phyloP scores from a whole-genome alignment of 2,113 vertebrate species.

The Syrrhaptes paradoxus region DNA sequence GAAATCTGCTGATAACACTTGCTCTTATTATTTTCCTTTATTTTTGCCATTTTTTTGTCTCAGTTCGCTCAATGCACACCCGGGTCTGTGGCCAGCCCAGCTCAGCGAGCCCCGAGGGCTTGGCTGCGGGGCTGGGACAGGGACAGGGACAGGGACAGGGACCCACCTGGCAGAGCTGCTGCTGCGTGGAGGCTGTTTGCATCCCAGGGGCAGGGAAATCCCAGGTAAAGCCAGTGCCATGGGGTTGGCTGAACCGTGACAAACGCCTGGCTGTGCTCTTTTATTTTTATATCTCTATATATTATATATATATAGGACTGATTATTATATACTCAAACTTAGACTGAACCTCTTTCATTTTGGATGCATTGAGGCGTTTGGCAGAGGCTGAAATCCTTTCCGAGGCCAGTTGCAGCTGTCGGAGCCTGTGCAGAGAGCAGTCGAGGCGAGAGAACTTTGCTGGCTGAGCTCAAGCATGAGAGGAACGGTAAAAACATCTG shows the following conservation, averaged over 20 bases:
- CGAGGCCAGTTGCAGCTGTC: not conserved
- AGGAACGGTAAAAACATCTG: not conserved
- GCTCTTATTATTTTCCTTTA: not conserved
- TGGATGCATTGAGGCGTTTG: not conserved
- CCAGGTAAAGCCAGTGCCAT: not conserved
- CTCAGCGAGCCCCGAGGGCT: not conserved
- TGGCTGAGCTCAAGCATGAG: not conserved
- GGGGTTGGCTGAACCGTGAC: not conserved
- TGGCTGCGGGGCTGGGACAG: too few relatives aligned
- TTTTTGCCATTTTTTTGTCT: not conserved
- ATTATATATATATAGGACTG: too few relatives aligned
- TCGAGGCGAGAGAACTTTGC: not conserved
- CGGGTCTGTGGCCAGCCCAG: not conserved
- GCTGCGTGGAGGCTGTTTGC: not conserved
- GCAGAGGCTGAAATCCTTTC: not conserved
- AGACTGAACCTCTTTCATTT: not conserved
- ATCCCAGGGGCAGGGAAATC: not conserved
- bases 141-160: not conserved
- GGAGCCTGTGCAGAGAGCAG: rapidly evolving
- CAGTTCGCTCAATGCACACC: rapidly evolving
- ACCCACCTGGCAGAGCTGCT: not conserved
- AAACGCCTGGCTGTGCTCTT: rapidly evolving
- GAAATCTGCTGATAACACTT: not conserved
- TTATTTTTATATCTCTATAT: not conserved
- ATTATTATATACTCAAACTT: not conserved